Evolutionary conservation across 2,113 vertebrate genomes (phyloP).

Genomic region (Stegostoma tigrinum): DNA sequence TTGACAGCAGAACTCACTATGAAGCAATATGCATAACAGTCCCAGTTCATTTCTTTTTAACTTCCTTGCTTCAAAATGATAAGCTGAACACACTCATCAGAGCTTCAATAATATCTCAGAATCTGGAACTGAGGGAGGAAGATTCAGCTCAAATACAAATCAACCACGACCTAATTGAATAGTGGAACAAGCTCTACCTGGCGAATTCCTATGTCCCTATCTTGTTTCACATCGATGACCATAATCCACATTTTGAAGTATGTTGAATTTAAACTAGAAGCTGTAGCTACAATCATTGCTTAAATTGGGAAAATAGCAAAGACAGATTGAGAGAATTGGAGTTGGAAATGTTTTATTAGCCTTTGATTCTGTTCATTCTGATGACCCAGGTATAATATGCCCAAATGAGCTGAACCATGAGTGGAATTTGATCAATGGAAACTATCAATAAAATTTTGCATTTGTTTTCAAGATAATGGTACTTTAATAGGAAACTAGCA

Average conservation of each 20-base stretch:
- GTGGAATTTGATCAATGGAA: background rate
- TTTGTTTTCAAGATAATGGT: background rate
- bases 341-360: background rate
- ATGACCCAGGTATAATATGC: background rate
- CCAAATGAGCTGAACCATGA: background rate
- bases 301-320: background rate
- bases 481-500: background rate
- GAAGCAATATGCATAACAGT: background rate
- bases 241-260: background rate
- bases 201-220: background rate
- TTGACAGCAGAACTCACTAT: background rate
- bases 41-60: background rate
- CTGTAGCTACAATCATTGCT: background rate
- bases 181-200: background rate
- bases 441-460: background rate
- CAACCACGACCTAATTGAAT: background rate
- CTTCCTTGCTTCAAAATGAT: background rate
- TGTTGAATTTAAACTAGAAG: no score
- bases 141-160: background rate
- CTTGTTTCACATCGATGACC: background rate
- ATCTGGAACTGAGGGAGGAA: background rate
- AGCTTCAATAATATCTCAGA: background rate
- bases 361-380: background rate
- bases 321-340: background rate
- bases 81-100: background rate